These are phyloP conservation scores for Ophthalmolycus amberensis DNA, from an alignment of 2,113 vertebrate species.

Conservation along the genomic window DNA sequence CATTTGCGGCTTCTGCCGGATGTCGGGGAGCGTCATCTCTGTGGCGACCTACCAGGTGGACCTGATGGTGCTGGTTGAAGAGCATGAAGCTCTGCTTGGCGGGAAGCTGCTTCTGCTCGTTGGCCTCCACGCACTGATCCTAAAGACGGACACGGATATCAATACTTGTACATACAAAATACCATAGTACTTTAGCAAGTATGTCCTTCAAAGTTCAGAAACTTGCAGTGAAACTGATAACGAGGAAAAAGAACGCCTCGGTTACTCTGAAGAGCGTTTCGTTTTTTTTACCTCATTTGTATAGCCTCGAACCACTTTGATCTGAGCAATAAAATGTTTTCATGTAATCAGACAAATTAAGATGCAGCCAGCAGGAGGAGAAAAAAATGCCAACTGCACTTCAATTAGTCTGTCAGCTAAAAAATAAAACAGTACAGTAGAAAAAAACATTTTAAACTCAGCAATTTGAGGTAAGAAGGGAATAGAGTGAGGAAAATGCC, in stretches of 20 bases:
- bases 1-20: background rate
- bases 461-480: background rate
- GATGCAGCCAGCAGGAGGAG: constrained; percentile 17
- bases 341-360: constrained; percentile 36
- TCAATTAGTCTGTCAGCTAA: constrained; percentile 7
- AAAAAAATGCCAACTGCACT: constrained; percentile 29
- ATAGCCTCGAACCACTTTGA: constrained; percentile 23
- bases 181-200: background rate
- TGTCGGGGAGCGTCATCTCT: constrained; percentile 1
- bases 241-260: background rate
- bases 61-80: constrained; percentile 88
- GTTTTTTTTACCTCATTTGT: constrained; percentile 1
- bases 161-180: background rate
- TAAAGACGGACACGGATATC: constrained; percentile 68
- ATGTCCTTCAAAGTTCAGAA: background rate
- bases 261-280: accelerated
- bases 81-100: constrained; percentile 78
- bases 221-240: background rate
- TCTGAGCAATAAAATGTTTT: constrained; percentile 34
- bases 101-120: constrained; percentile 82
- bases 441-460: background rate
- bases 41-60: constrained; percentile 89
- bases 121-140: constrained; percentile 90
- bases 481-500: background rate
- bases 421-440: constrained; percentile 25